These are phyloP conservation scores for Hyles euphorbiae DNA, from an alignment of 1,140 invertebrate genomes.

Conservation along the genomic window DNA sequence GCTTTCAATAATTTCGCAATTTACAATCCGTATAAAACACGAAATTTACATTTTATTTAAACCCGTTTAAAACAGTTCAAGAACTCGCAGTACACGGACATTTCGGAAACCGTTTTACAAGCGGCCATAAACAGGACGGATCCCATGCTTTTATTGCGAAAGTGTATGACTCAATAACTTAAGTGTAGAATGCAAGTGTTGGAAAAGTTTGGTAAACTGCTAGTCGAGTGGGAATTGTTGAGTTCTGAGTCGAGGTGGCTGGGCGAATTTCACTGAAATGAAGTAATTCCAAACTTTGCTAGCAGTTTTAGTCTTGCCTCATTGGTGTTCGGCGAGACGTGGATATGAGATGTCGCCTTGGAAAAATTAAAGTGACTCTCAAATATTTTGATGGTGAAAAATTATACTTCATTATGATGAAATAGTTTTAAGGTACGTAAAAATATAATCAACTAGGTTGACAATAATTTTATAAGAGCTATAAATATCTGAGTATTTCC, in stretches of 20 bases:
- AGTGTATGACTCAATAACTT: conserved; percentile 3
- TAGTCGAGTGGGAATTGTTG: conserved; percentile 27
- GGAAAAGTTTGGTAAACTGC: conserved; percentile 40
- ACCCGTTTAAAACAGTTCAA: too few relatives aligned
- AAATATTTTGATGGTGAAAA: too few relatives aligned
- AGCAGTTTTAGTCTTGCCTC: conserved; percentile 26
- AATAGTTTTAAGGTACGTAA: too few relatives aligned
- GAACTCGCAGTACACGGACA: neutral
- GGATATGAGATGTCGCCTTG: too few relatives aligned
- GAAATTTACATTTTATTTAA: too few relatives aligned
- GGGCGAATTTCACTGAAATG: conserved; percentile 31
- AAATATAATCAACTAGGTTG: too few relatives aligned
- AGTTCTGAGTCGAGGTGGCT: conserved; percentile 26
- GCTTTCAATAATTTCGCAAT: too few relatives aligned
- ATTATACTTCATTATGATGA: too few relatives aligned
- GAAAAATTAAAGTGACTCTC: too few relatives aligned
- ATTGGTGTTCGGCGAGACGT: conserved; percentile 11
- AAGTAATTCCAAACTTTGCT: conserved; percentile 30
- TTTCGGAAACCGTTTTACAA: conserved; percentile 3
- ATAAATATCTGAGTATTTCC: too few relatives aligned
- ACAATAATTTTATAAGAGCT: too few relatives aligned
- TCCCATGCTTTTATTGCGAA: conserved; percentile 6
- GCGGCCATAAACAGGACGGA: neutral
- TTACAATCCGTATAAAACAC: too few relatives aligned
- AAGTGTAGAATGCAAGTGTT: conserved; percentile 10